Base-by-base conservation (phyloP, 2,113 vertebrate species). In the Charadrius vociferus region DNA sequence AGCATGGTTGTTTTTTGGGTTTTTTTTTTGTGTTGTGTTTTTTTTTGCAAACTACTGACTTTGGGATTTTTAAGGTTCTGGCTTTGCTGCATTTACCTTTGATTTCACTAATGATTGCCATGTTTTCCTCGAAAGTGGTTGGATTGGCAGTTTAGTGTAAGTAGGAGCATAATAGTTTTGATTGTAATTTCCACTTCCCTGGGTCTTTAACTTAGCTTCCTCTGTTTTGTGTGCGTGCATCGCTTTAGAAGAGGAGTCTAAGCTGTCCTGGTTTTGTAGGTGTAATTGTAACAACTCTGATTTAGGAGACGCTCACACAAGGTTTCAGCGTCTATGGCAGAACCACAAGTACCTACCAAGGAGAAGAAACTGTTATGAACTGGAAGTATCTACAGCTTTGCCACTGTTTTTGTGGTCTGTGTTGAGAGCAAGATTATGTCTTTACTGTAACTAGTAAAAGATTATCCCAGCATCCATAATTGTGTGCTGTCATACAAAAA, bases 21-120 rank as follows among this genome's bases (percentile, higher is more conserved):
- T n/a, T n/a, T n/a, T n/a, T n/a, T n/a, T n/a, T n/a, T n/a, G n/a
- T n/a, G n/a, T n/a, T n/a, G n/a, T n/a, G n/a, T n/a, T n/a, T n/a
- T n/a, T 43, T 89, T 67, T 71, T 91, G 56, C 6, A 7, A 74
- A 49, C 50, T 67, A 49, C 55, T 0, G 2, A 4, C 8, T 90
- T 59, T 59, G 81, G 5, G 34, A n/a, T 82, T 73, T 66, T 71
- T 36, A 71, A 75, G 41, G 16, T 74, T 74, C 58, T 85, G 74
- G 3, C 45, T 90, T 88, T 88, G 23, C 36, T 82, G 43, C 34
- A 39, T 74, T 77, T 93, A 65, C 59, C n/a, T 91, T 78, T 73
- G 66, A 65, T 68, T 92, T 80, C 32, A 26, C 17, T 75, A 43
- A 56, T 39, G 34, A 70, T 43, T 90, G 53, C 47, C 15, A 14